These are phyloP conservation scores for Pachyrhynchus sulphureomaculatus DNA, from an alignment of 1,140 invertebrate species.

Conservation along the genomic window DNA sequence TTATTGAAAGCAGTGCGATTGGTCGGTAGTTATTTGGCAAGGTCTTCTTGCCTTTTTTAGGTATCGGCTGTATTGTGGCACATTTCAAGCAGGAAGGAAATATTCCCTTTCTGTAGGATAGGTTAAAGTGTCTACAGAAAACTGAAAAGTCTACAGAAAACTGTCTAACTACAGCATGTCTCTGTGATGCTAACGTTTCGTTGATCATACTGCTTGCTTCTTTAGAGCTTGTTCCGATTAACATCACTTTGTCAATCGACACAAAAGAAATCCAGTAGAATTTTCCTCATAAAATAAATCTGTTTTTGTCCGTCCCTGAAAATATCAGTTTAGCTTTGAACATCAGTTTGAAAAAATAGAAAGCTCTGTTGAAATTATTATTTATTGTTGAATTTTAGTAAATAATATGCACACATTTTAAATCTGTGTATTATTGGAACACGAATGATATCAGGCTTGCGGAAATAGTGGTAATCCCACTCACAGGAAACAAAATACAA, in stretches of 20 bases:
- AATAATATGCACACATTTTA: slow-evolving; percentile 11
- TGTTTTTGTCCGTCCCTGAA: background rate
- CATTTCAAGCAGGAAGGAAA: too few species aligned
- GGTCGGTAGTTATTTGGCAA: too few species aligned
- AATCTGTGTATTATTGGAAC: slow-evolving; percentile 20
- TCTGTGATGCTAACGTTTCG: background rate
- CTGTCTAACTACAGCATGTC: background rate
- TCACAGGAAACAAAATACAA: slow-evolving; percentile 38
- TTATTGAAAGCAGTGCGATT: too few species aligned
- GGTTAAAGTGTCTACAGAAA: too few species aligned
- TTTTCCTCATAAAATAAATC: too few species aligned
- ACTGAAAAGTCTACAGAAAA: background rate
- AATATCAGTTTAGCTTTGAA: background rate
- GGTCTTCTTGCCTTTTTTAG: too few species aligned
- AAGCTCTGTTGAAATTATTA: slow-evolving; percentile 12
- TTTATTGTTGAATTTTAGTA: slow-evolving; percentile 17
- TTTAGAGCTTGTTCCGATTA: too few species aligned
- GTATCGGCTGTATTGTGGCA: too few species aligned
- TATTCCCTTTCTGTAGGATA: too few species aligned
- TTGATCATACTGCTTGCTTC: too few species aligned
- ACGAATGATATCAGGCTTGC: slow-evolving; percentile 31
- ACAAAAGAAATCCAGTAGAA: too few species aligned
- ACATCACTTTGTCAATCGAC: too few species aligned
- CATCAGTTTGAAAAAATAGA: background rate
- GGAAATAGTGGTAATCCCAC: slow-evolving; percentile 40